Evolutionary conservation across 2,888 invertebrate species (phyloP), one percentile per base, ranked within the genome.

Genomic region (Aleiodes testaceus): DNA sequence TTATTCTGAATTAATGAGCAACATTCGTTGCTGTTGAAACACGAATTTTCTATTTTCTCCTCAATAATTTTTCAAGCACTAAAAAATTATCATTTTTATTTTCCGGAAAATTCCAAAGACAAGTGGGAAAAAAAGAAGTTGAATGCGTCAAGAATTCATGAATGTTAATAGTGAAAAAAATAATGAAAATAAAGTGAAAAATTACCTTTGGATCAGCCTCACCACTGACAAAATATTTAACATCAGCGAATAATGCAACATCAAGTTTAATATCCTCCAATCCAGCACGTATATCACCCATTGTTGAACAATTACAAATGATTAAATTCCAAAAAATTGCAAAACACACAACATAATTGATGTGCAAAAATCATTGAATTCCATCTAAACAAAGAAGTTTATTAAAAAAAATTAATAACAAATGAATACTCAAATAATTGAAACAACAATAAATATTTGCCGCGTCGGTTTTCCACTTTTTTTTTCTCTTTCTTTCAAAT

Each of bases 191-290:
- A 9, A 36, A 6, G 7, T 36, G 14, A 64, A 64, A 59, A 69
- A 61, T 69, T 77, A 87, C 87, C 83, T 87, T 87, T 42, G 87
- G 82, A 77, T 87, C 87, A 63, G 81, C 84, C 75, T 93, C 93
- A 79, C 95, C 95, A 85, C 93, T 94, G 81, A 94, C 90, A 89
- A 93, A 95, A 89, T 93, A 96, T 86, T 94, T 94, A 80, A 96
- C 93, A 90, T 93, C 93, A 87, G 93, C 93, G 88, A 96, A 96
- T 80, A 96, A 90, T 81, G 90, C 89, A 82, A 91, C 90, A 70
- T 87, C 87, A 66, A 89, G 81, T 74, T 89, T 88, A 72, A 88
- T 79, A 75, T 87, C 87, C 72, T 88, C 84, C 71, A 88, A 82
- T 72, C 88, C 87, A 75, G 88, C 88, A 71, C 85, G 84, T 79